Percentiles rank a stretch among this genome's conserved stretches.
phyloP scores from a whole-genome alignment of 2,888 invertebrate species.

The Drosophila bunnanda region DNA sequence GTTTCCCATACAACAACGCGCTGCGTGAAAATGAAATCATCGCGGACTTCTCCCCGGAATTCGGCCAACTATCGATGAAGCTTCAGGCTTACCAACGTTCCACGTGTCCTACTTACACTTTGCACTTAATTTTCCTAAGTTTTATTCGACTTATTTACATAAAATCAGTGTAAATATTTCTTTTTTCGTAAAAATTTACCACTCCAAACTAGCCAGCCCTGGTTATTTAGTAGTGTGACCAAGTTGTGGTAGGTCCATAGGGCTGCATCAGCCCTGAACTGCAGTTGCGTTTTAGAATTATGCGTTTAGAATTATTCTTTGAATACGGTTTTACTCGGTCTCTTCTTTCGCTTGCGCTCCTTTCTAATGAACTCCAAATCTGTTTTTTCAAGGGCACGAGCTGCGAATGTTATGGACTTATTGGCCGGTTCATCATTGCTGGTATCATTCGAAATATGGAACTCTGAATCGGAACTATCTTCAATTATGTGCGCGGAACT shows the following conservation, averaged over 20 bases:
- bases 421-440: constrained; percentile 53
- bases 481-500: constrained; percentile 51
- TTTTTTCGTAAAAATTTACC: constrained; percentile 71
- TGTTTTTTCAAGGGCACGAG: constrained; percentile 38
- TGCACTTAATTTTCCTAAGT: constrained; percentile 60
- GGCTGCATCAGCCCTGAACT: constrained; percentile 13
- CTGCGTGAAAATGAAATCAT: constrained; percentile 83
- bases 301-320: constrained; percentile 20
- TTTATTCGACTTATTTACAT: constrained; percentile 71
- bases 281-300: constrained; percentile 57
- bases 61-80: constrained; percentile 7
- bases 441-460: constrained; percentile 65
- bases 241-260: background rate
- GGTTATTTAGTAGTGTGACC: constrained; percentile 55
- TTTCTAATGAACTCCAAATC: constrained; percentile 48
- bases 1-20: constrained; percentile 80
- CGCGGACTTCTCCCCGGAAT: constrained; percentile 57
- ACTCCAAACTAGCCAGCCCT: constrained; percentile 74
- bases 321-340: constrained; percentile 25
- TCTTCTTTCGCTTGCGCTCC: constrained; percentile 47
- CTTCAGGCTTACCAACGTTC: background rate
- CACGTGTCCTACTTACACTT: constrained; percentile 66
- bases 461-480: constrained; percentile 59
- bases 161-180: constrained; percentile 72
- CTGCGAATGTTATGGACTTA: constrained; percentile 45